Conservation (phyloP, 2,888 invertebrate species). For the Tachina lurida region DNA sequence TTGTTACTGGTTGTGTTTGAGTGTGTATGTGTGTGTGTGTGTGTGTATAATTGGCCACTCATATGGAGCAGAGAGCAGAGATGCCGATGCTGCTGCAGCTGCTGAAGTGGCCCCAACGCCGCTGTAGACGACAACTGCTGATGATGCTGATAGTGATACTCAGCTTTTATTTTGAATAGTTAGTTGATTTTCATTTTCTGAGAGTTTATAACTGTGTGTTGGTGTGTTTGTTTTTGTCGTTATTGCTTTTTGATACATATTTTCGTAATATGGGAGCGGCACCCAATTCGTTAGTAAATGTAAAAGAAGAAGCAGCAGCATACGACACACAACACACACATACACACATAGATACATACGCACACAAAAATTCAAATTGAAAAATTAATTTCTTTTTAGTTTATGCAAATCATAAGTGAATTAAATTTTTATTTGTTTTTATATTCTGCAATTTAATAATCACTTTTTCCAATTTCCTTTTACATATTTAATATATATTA, state of each 20-base stretch:
- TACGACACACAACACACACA: conserved; percentile 25
- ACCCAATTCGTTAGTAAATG: conserved; percentile 63
- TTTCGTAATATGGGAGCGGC: conserved; percentile 71
- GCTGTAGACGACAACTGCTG: conserved; percentile 22
- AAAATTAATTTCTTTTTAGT: background rate
- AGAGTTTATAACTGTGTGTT: conserved; percentile 43
- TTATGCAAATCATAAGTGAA: background rate
- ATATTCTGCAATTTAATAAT: background rate
- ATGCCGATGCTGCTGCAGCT: background rate
- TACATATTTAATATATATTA: background rate
- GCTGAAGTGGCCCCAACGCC: conserved; percentile 3
- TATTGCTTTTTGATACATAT: conserved; percentile 61
- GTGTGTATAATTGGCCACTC: conserved; percentile 49
- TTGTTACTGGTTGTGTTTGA: conserved; percentile 33
- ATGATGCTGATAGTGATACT: conserved; percentile 41
- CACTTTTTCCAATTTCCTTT: background rate
- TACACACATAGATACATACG: conserved; percentile 2
- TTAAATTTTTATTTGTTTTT: background rate
- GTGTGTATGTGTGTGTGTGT: conserved; percentile 41
- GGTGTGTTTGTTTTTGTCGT: conserved; percentile 68
- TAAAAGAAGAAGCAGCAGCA: conserved; percentile 38
- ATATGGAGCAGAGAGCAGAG: conserved; percentile 20
- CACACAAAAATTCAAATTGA: background rate
- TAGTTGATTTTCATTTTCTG: conserved; percentile 10
- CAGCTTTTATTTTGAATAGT: conserved; percentile 13